phyloP scores from a whole-genome alignment of 2,888 invertebrate genomes.

The Archaeoteleia sp. region DNA sequence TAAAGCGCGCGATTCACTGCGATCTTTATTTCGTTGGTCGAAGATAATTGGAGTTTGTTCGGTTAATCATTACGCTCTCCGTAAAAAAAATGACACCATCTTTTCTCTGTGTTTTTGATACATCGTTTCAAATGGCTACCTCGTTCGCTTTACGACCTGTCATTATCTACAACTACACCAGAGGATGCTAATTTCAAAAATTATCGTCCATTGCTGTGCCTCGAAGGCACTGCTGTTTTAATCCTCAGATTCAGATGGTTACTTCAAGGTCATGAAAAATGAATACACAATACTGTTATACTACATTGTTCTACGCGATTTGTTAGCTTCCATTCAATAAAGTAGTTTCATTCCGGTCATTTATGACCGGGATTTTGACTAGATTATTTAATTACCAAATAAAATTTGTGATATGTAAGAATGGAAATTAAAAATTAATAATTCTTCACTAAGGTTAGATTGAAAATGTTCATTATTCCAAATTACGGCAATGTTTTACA shows the following conservation, averaged over 20 bases:
- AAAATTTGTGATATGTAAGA: no score
- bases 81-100: background rate
- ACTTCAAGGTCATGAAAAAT: no score
- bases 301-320: no score
- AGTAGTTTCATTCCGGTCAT: no score
- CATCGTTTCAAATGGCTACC: conserved; percentile 5
- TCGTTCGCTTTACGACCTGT: conserved; percentile 5
- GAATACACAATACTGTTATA: no score
- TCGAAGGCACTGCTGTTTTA: background rate
- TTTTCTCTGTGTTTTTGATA: conserved; percentile 3
- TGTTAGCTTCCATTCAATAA: no score
- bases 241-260: background rate
- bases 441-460: no score
- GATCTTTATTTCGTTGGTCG: conserved; percentile 29
- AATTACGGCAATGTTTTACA: no score
- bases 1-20: conserved; percentile 35
- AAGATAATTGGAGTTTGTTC: conserved; percentile 26
- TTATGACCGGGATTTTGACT: no score
- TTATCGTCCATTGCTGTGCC: background rate
- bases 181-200: background rate
- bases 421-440: no score
- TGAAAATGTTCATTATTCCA: no score
- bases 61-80: conserved; percentile 12
- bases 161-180: background rate
- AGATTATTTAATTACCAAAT: no score